These are phyloP conservation scores for Trissonchulus sp. DNA, from an alignment of 2,888 invertebrate genomes.

Conservation along the genomic window DNA sequence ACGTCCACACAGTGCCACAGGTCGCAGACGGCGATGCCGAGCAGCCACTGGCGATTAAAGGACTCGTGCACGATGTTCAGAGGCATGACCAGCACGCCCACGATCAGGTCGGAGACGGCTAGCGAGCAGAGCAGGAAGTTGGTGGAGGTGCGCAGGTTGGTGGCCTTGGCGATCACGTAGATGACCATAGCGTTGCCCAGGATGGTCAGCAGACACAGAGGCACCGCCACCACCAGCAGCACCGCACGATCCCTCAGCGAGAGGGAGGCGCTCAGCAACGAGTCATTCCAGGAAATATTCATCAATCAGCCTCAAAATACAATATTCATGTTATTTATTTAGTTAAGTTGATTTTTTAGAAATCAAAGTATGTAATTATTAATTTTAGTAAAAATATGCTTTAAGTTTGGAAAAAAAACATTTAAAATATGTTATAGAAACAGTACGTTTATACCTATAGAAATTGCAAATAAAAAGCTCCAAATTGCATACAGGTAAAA, in stretches of 20 bases:
- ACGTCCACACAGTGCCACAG: constrained; percentile 95
- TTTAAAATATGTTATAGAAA: too few species aligned
- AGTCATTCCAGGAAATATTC: too few species aligned
- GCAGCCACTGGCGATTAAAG: constrained; percentile 66
- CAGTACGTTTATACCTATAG: too few species aligned
- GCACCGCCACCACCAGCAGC: constrained; percentile 68
- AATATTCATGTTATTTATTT: too few species aligned
- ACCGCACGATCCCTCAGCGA: constrained; percentile 33
- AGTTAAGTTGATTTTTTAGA: too few species aligned
- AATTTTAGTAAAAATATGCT: too few species aligned
- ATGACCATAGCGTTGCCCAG: constrained; percentile 92
- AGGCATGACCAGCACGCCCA: constrained; percentile 95
- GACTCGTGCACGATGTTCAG: constrained; percentile 57
- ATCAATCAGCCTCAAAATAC: too few species aligned
- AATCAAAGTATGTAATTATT: too few species aligned
- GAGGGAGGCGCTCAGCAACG: too few species aligned
- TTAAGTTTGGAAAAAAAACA: too few species aligned
- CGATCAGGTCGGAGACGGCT: constrained; percentile 90
- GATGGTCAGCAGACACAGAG: constrained; percentile 84
- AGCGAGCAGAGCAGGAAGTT: constrained; percentile 95
- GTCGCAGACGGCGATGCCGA: constrained; percentile 92
- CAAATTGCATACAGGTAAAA: too few species aligned
- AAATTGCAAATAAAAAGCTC: too few species aligned
- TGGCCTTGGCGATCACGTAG: constrained; percentile 80
- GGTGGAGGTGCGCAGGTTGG: constrained; percentile 90